Conservation (phyloP, 2,113 vertebrate genomes). For the Narcine bancroftii region DNA sequence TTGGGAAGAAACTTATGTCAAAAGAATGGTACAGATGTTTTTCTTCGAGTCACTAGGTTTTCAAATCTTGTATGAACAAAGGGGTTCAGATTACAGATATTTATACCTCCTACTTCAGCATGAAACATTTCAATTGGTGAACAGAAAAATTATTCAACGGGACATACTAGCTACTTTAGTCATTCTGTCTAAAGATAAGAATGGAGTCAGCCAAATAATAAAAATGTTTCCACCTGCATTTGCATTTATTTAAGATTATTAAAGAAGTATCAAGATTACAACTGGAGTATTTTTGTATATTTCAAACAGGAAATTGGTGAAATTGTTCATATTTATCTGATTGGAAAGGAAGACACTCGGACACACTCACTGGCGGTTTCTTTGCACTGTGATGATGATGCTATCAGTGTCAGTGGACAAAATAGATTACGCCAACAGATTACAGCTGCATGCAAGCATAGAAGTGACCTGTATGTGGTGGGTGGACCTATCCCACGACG, state of each 20-base stretch:
- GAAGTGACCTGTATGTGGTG: slow-evolving; percentile 86
- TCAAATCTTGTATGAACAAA: neutral
- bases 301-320: slow-evolving; percentile 84
- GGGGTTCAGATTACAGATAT: neutral
- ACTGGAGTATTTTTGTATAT: neutral
- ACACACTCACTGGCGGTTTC: slow-evolving; percentile 91
- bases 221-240: neutral
- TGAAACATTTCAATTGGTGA: neutral
- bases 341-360: slow-evolving; percentile 87
- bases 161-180: neutral
- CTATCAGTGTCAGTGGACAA: slow-evolving; percentile 88
- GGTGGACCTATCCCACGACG: slow-evolving; percentile 92
- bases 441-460: slow-evolving; percentile 93
- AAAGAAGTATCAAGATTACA: neutral
- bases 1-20: neutral
- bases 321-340: slow-evolving; percentile 95
- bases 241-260: neutral
- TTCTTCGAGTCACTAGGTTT: neutral
- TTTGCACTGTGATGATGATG: slow-evolving; percentile 85
- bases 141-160: neutral
- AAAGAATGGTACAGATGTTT: neutral
- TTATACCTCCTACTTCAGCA: neutral
- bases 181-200: neutral
- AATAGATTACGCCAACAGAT: slow-evolving; percentile 98
- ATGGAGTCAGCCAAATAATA: neutral